Evolutionary conservation across 2,888 invertebrate genomes (phyloP).

Genomic region (Aplocera efformata): DNA sequence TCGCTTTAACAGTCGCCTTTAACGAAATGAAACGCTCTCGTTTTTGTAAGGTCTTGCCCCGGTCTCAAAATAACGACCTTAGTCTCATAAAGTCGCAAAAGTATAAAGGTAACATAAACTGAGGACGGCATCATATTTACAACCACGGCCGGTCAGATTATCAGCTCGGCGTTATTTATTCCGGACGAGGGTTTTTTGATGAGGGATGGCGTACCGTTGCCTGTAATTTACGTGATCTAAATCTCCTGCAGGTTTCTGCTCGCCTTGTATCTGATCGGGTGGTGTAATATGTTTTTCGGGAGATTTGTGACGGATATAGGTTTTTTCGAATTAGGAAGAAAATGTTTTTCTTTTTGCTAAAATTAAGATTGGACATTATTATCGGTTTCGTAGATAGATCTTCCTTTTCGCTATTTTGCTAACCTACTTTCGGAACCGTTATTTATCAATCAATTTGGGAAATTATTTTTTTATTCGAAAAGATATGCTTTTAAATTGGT

Average conservation of each 20-base stretch:
- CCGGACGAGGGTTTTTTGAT: constrained; percentile 62
- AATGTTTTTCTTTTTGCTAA: too few relatives aligned
- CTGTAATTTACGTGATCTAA: constrained; percentile 51
- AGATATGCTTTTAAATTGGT: too few relatives aligned
- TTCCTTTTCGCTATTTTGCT: too few relatives aligned
- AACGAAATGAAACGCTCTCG: too few relatives aligned
- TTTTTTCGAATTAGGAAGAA: constrained; percentile 3
- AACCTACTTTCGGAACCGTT: too few relatives aligned
- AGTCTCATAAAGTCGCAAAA: constrained; percentile 36
- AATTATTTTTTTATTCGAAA: too few relatives aligned
- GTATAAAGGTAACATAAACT: constrained; percentile 37
- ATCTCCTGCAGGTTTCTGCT: constrained; percentile 42
- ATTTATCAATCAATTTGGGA: too few relatives aligned
- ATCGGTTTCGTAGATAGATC: too few relatives aligned
- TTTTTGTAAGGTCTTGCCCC: too few relatives aligned
- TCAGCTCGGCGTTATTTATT: constrained; percentile 47
- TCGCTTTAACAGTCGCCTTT: too few relatives aligned
- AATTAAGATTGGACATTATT: too few relatives aligned
- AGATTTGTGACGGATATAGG: constrained; percentile 20
- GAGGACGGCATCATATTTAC: constrained; percentile 45
- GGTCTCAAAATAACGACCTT: constrained; percentile 26
- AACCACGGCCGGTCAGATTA: constrained; percentile 42
- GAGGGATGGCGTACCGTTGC: constrained; percentile 49
- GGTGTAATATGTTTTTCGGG: constrained; percentile 29
- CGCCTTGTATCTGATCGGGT: constrained; percentile 43